Percentiles rank a stretch among this genome's conserved stretches.
These are phyloP conservation scores for Platycheirus albimanus DNA, from an alignment of 2,888 invertebrate species.

Conservation along the genomic window DNA sequence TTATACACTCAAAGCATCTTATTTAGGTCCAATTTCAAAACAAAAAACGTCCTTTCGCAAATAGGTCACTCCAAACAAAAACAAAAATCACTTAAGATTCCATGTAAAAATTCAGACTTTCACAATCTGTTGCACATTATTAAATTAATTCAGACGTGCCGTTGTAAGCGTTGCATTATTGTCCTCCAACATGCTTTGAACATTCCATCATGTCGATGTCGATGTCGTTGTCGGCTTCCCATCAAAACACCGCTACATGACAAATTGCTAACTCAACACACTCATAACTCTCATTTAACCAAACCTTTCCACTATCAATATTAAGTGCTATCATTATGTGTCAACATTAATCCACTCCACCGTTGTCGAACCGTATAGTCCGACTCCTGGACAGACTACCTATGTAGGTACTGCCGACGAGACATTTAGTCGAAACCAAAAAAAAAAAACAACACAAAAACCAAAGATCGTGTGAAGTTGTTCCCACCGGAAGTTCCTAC, in stretches of 20 bases:
- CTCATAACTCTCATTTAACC: constrained; percentile 47
- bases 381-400: constrained; percentile 12
- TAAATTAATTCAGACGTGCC: constrained; percentile 28
- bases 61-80: constrained; percentile 7
- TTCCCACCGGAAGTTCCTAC: constrained; percentile 68
- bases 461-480: constrained; percentile 64
- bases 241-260: constrained; percentile 58
- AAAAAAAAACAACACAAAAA: constrained; percentile 17
- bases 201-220: constrained; percentile 60
- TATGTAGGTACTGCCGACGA: no score
- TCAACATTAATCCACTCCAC: constrained; percentile 54
- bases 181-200: constrained; percentile 32
- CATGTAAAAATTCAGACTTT: constrained; percentile 15
- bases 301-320: constrained; percentile 53
- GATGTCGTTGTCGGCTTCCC: no score
- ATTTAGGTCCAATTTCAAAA: no score
- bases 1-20: no score
- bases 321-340: constrained; percentile 64
- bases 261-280: constrained; percentile 50
- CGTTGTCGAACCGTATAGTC: background rate
- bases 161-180: constrained; percentile 19
- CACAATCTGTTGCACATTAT: constrained; percentile 20
- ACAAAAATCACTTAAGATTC: constrained; percentile 20
- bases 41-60: background rate
- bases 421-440: background rate